Percentiles rank a stretch among this genome's conserved stretches.
Evolutionary conservation across 1,140 invertebrate species (phyloP).

Genomic region (Plectus sambesii): DNA sequence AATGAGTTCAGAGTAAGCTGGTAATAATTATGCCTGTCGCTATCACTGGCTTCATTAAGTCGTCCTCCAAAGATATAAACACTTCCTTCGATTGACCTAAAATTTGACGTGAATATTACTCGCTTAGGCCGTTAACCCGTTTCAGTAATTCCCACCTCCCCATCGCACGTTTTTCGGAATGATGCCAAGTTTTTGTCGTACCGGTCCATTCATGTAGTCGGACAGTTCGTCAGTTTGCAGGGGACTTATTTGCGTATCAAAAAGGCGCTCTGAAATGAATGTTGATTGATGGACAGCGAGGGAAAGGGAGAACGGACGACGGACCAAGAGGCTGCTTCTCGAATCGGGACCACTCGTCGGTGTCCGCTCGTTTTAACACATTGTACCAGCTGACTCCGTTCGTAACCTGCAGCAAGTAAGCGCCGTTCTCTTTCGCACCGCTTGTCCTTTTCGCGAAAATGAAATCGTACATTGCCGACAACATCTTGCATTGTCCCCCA

Average conservation of each 20-base stretch:
- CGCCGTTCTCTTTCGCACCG: neutral
- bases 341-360: constrained; percentile 25
- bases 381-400: constrained; percentile 67
- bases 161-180: constrained; percentile 45
- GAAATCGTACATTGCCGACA: constrained; percentile 46
- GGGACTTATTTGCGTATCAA: constrained; percentile 16
- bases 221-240: constrained; percentile 30
- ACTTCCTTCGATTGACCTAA: constrained; percentile 45
- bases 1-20: no score
- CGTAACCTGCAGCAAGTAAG: constrained; percentile 44
- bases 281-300: constrained; percentile 3
- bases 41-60: constrained; percentile 48
- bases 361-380: constrained; percentile 51
- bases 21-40: constrained; percentile 42
- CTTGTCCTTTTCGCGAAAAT: constrained; percentile 1
- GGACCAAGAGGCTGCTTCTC: neutral
- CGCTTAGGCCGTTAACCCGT: constrained; percentile 2
- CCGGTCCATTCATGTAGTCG: constrained; percentile 45
- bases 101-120: constrained; percentile 5
- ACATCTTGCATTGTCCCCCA: constrained; percentile 57
- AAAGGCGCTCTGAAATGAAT: constrained; percentile 8
- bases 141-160: constrained; percentile 31
- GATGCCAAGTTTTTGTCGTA: constrained; percentile 44
- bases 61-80: constrained; percentile 41
- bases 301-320: neutral